Evolutionary conservation across 2,888 invertebrate species (phyloP).

Genomic region (Mesorhabditis spiculigera): DNA sequence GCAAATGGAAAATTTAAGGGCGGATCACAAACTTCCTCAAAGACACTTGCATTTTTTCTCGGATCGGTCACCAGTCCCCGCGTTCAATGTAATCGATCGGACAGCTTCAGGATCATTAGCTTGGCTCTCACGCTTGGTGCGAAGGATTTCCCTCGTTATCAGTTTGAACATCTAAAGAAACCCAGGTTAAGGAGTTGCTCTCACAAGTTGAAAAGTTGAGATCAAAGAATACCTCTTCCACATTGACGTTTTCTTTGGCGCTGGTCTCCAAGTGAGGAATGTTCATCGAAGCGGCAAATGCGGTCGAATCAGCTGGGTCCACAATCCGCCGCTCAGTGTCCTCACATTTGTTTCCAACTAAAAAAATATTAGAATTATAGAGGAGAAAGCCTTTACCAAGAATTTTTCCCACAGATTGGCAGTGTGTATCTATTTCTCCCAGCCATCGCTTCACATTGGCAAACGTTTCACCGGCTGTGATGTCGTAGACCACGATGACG

Average conservation of each 20-base stretch:
- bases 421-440: conserved; percentile 98
- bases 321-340: conserved; percentile 91
- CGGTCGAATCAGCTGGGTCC: conserved; percentile 89
- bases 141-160: no score
- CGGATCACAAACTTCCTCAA: no score
- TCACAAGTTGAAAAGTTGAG: neutral
- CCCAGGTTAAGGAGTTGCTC: neutral
- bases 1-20: no score
- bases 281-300: conserved; percentile 94
- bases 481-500: conserved; percentile 98
- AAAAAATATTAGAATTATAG: conserved; percentile 11
- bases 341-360: conserved; percentile 92
- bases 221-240: conserved; percentile 79
- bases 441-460: conserved; percentile 98
- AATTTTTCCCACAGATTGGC: conserved; percentile 71
- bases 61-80: no score
- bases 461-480: conserved; percentile 95
- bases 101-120: no score
- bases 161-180: neutral
- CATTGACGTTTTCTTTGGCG: conserved; percentile 97
- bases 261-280: conserved; percentile 96
- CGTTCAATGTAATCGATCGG: no score
- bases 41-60: no score
- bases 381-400: conserved; percentile 27
- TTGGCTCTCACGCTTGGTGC: no score